These are phyloP conservation scores for Nymphalis c-album DNA, from an alignment of 2,888 invertebrate species.

Conservation along the genomic window DNA sequence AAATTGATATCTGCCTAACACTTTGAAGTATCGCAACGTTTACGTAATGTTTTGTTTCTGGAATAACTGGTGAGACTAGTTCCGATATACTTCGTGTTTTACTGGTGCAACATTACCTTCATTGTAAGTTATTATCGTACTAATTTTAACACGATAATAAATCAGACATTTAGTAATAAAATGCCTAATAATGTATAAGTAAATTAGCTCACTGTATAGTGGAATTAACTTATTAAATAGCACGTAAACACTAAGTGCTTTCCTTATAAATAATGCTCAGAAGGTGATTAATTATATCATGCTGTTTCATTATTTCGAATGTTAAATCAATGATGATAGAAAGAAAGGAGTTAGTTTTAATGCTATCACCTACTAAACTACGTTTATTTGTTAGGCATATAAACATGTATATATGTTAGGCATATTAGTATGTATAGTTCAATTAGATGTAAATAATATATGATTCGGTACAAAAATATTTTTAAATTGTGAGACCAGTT, in stretches of 20 bases:
- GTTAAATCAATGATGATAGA: too few relatives aligned
- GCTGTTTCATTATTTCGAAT: too few relatives aligned
- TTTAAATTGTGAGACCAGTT: conserved; percentile 46
- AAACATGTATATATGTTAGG: too few relatives aligned
- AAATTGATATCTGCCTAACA: conserved; percentile 52
- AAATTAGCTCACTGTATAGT: not conserved
- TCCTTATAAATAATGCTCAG: too few relatives aligned
- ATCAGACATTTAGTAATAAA: not conserved
- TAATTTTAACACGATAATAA: not conserved
- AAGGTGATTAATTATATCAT: too few relatives aligned
- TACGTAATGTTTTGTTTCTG: conserved; percentile 43
- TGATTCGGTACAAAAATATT: conserved; percentile 12
- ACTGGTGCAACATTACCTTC: conserved; percentile 24
- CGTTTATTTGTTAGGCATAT: too few relatives aligned
- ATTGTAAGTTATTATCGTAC: conserved; percentile 29
- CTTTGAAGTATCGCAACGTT: conserved; percentile 39
- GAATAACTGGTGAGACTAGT: conserved; percentile 30
- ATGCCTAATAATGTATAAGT: not conserved
- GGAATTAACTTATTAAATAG: too few relatives aligned
- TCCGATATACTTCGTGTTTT: conserved; percentile 47
- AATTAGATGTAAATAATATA: not conserved
- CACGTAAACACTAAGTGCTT: too few relatives aligned
- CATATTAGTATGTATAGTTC: too few relatives aligned
- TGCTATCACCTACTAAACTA: too few relatives aligned
- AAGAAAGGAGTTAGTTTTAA: too few relatives aligned